Evolutionary conservation across 1,140 invertebrate species (phyloP).

Genomic region (Dermatophagoides farinae): DNA sequence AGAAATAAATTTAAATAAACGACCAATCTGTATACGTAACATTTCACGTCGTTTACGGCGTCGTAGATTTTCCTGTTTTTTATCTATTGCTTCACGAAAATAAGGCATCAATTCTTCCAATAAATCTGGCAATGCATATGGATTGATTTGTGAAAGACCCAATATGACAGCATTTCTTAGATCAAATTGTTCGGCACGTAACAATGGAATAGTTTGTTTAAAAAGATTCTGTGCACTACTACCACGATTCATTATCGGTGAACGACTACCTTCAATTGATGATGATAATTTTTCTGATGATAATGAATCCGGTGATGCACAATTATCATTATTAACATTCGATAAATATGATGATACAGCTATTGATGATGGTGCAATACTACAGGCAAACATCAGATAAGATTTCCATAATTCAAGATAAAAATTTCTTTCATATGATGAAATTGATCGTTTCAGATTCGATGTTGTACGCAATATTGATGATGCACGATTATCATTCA

Average conservation of each 20-base stretch:
- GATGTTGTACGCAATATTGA: conserved; percentile 47
- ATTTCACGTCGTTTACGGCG: conserved; percentile 68
- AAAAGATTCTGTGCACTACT: conserved; percentile 61
- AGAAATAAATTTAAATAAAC: conserved; percentile 74
- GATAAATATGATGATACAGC: conserved; percentile 23
- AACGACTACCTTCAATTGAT: conserved; percentile 22
- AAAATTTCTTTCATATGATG: conserved; percentile 51
- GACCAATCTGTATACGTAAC: conserved; percentile 68
- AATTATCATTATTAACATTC: conserved; percentile 59
- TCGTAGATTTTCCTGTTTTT: conserved; percentile 77
- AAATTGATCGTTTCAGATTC: conserved; percentile 55
- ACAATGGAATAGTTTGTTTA: conserved; percentile 65
- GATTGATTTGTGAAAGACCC: conserved; percentile 60
- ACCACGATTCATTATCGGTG: conserved; percentile 20
- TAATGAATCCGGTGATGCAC: conserved; percentile 55
- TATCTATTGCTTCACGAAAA: conserved; percentile 85
- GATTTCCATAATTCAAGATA: conserved; percentile 89
- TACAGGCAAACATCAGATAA: conserved; percentile 80
- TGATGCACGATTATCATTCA: conserved; percentile 73
- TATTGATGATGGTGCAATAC: conserved; percentile 69
- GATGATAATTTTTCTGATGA: conserved; percentile 29
- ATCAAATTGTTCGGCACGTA: conserved; percentile 69
- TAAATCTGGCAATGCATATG: conserved; percentile 46
- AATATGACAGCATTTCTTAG: conserved; percentile 77
- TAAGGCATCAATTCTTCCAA: conserved; percentile 81